Conservation (phyloP, 2,797 vertebrate genomes). For the Enteromius paludinosus region DNA sequence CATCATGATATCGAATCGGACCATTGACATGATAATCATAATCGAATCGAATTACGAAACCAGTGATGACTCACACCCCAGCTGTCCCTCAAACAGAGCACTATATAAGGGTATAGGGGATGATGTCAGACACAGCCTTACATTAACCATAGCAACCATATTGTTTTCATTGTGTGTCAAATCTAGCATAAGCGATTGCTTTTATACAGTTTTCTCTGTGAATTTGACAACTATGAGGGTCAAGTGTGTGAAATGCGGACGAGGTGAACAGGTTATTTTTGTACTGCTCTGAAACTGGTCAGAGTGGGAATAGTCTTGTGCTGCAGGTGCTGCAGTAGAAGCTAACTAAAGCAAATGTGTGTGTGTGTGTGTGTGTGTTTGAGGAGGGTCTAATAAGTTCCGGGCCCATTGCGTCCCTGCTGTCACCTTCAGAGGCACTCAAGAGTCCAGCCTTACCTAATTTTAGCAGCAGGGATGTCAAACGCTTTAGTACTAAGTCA, state of each 20-base stretch:
- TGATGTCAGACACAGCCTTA: too few species aligned
- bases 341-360: slow-evolving; percentile 14
- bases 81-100: too few species aligned
- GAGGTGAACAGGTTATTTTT: slow-evolving; percentile 50
- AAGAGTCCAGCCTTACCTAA: slow-evolving; percentile 12
- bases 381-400: slow-evolving; percentile 9
- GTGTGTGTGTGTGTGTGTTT: slow-evolving; percentile 6
- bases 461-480: background rate
- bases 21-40: too few species aligned
- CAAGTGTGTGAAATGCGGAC: background rate
- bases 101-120: too few species aligned
- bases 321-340: slow-evolving; percentile 8
- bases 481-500: background rate
- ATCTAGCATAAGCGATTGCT: slow-evolving; percentile 4
- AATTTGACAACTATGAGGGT: slow-evolving; percentile 1
- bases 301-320: background rate
- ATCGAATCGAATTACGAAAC: too few species aligned
- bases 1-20: too few species aligned
- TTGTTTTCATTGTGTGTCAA: background rate
- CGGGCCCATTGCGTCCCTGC: slow-evolving; percentile 35
- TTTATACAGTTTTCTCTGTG: slow-evolving; percentile 3
- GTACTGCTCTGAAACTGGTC: slow-evolving; percentile 14
- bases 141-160: background rate
- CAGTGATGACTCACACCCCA: too few species aligned
- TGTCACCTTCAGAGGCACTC: slow-evolving; percentile 54